Conservation (phyloP, 2,797 vertebrate species). For the Pelobates cultripes region DNA sequence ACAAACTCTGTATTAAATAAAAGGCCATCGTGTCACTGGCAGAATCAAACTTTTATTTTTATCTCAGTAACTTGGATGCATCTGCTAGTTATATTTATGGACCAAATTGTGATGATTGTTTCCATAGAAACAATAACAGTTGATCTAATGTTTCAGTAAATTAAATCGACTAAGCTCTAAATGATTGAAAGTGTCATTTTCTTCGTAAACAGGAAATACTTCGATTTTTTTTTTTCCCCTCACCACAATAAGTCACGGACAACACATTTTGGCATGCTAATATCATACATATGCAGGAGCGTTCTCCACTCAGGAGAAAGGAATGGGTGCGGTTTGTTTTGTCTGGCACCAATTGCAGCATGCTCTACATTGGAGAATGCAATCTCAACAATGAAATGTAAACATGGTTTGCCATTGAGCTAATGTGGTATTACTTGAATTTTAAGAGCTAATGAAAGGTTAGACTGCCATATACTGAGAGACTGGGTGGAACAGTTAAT, state of each 20-base stretch:
- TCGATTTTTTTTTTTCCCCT: not conserved
- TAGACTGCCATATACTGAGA: not conserved
- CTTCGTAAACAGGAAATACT: conserved; percentile 32
- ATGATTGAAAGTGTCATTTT: conserved; percentile 21
- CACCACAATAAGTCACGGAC: conserved; percentile 4
- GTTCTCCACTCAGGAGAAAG: not conserved
- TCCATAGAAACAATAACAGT: conserved; percentile 28
- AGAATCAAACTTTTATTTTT: not conserved
- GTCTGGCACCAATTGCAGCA: conserved; percentile 19
- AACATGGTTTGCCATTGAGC: no score
- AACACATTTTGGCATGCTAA: conserved; percentile 15
- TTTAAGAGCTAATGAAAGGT: not conserved
- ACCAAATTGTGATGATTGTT: conserved; percentile 33
- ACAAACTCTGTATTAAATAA: no score
- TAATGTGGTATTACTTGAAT: not conserved
- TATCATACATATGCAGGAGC: conserved; percentile 5
- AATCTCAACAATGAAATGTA: not conserved
- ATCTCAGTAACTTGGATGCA: conserved; percentile 1
- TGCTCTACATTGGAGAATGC: not conserved
- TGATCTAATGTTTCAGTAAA: conserved; percentile 34
- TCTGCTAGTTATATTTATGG: conserved; percentile 21
- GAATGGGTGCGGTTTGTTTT: conserved; percentile 22
- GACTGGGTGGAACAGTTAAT: not conserved
- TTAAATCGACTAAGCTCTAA: conserved; percentile 15
- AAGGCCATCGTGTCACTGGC: not conserved